phyloP scores from a whole-genome alignment of 2,888 invertebrate species.

The Molorchus minor region DNA sequence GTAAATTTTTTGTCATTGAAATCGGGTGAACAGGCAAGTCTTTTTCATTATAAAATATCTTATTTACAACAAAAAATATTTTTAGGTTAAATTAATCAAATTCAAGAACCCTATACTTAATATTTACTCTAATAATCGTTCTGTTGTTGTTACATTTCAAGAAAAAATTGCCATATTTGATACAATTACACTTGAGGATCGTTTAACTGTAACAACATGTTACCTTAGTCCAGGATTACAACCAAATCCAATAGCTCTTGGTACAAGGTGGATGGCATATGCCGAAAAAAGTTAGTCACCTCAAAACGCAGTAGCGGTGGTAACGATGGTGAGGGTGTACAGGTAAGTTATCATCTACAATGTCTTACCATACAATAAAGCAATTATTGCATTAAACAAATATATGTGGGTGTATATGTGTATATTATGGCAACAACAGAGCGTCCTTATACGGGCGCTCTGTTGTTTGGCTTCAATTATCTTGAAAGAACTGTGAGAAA shows the following conservation, averaged over 20 bases:
- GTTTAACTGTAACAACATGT: constrained; percentile 88
- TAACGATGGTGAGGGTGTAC: constrained; percentile 72
- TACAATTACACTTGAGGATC: constrained; percentile 86
- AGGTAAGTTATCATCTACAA: constrained; percentile 54
- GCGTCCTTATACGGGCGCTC: too few species aligned
- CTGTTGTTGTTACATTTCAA: constrained; percentile 86
- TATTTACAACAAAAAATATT: not conserved
- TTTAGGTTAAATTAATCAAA: constrained; percentile 85
- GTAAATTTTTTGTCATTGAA: constrained; percentile 86
- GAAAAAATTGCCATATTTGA: constrained; percentile 93
- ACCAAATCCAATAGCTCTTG: constrained; percentile 86
- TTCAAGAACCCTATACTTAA: constrained; percentile 91
- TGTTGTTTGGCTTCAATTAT: too few species aligned
- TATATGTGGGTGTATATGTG: too few species aligned
- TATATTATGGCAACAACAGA: too few species aligned
- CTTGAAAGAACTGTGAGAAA: too few species aligned
- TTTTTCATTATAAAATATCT: constrained; percentile 5
- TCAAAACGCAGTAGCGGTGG: constrained; percentile 84
- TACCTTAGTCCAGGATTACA: constrained; percentile 84
- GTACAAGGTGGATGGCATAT: constrained; percentile 84
- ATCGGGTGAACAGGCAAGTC: constrained; percentile 77
- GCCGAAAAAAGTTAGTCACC: constrained; percentile 87
- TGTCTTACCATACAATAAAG: too few species aligned
- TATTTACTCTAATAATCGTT: constrained; percentile 87
- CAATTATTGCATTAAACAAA: too few species aligned